Base-by-base conservation (phyloP, 2,113 vertebrate species). In the Pelobates fuscus region DNA sequence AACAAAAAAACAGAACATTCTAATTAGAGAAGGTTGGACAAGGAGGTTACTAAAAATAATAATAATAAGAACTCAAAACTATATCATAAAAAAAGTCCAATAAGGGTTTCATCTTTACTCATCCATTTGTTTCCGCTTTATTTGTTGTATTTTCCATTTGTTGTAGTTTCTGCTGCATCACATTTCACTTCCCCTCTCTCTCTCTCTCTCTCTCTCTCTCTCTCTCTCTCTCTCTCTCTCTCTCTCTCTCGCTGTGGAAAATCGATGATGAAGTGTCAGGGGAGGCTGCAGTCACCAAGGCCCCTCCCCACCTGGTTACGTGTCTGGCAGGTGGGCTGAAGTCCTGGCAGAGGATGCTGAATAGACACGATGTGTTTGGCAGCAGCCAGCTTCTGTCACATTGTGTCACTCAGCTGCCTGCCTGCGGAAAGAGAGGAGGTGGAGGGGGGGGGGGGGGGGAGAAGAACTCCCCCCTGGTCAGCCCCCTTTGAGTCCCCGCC, bases 281-380 rank as follows among this genome's bases (percentile, higher is more conserved):
- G 49, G 52, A 43, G 62, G 43, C 26, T 21, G 59, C 58, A 60
- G 70, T 25, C 43, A 23, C n/a, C 21, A 14, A 14, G 49, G 54
- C 71, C 63, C 71, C 71, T 67, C 71, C 71, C 71, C 63, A 67
- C 52, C 63, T 75, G 71, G 63, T 67, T 76, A 76, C 72, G 72
- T 76, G 72, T 58, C 72, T 76, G 72, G 72, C 72, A 76, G 72
- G 72, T 76, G 72, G 72, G 72, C 71, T 74, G 26, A 5, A 60
- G 52, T 52, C 32, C 72, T 76, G 72, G 72, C 72, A 67, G 54
- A 76, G 63, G 54, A 76, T 67, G 72, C 70, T 71, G 70, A 71
- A 62, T 63, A 71, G 70, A 71, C 70, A 44, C 68, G 32, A 71
- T 71, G 68, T 17, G 67, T 41, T 70, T 70, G 57, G 68, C 68